A percentile compares a stretch with the other conserved stretches of the same genome.
These are phyloP conservation scores for Magallana ariakensis DNA, from an alignment of 1,140 invertebrate genomes.

Conservation along the genomic window DNA sequence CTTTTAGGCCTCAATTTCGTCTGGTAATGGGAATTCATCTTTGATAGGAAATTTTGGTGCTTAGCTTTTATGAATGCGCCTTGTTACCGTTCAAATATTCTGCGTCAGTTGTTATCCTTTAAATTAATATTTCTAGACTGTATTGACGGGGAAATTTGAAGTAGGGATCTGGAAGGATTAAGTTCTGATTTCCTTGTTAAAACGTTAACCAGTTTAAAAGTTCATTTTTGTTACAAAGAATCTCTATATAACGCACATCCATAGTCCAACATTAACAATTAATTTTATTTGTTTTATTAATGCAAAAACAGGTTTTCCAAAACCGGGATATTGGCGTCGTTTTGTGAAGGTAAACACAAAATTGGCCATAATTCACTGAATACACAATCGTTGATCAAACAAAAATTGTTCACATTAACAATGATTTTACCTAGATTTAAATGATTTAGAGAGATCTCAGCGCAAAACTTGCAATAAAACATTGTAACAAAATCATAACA, in stretches of 20 bases:
- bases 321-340: conserved; percentile 1
- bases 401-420: neutral
- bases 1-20: neutral
- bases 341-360: neutral
- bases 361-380: neutral
- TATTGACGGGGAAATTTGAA: neutral
- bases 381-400: neutral
- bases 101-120: conserved; percentile 5
- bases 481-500: neutral
- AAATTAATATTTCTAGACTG: neutral
- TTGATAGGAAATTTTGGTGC: neutral
- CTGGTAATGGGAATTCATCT: conserved; percentile 35
- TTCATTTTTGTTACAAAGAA: neutral
- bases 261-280: neutral
- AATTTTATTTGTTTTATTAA: conserved; percentile 4
- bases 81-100: neutral
- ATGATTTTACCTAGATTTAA: neutral
- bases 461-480: neutral
- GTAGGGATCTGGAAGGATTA: neutral
- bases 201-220: neutral
- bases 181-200: neutral
- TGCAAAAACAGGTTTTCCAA: neutral
- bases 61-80: neutral
- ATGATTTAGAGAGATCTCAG: too few relatives aligned
- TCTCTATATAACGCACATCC: too few relatives aligned